Base-by-base conservation (phyloP, 2,797 vertebrate genomes). In the Prionace glauca region DNA sequence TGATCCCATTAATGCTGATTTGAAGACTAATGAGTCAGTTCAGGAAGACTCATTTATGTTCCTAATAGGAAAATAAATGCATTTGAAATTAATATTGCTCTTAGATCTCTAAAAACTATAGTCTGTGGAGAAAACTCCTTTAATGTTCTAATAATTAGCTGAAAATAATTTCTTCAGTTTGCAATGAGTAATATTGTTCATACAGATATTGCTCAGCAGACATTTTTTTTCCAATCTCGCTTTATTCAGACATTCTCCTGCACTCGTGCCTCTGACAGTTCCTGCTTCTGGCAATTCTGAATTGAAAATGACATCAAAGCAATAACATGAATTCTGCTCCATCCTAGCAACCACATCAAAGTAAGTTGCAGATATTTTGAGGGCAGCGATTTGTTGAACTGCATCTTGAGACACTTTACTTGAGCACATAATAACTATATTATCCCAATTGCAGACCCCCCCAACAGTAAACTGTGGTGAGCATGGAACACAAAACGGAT, bases 261-360 rank as follows among this genome's bases (percentile, higher is more conserved):
- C 91, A 69, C 65, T 69, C 65, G 69, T 14, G 67, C 62, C 69
- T 95, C 14, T 95, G 41, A 95, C 93, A 95, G 36, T 32, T 95
- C 69, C 71, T 74, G 93, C 69, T 95, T 95, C 93, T 56, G 71
- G 93, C 93, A 95, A 74, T 95, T 95, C 93, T 95, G 71, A 77
- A 95, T 95, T 95, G 71, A 77, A 95, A 72, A 22, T 74, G 93
- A 95, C 93, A 50, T 95, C 93, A 72, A 95, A 95, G 71, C 93
- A 74, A 74, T 74, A 50, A 72, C 45, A 95, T 74, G 29, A 95
- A 95, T 95, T 95, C 45, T 74, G 45, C 93, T 95, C 45, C 93
- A 74, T 56, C 93, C 69, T 95, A 95, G 67, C 93, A 95, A 95
- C 93, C 69, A 95, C 71, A 74, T 95, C 93, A 95, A 95, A 95